Evolutionary conservation across 2,797 vertebrate genomes (phyloP), one percentile per base, ranked within the genome.

Genomic region (Enteromius anoplus): DNA sequence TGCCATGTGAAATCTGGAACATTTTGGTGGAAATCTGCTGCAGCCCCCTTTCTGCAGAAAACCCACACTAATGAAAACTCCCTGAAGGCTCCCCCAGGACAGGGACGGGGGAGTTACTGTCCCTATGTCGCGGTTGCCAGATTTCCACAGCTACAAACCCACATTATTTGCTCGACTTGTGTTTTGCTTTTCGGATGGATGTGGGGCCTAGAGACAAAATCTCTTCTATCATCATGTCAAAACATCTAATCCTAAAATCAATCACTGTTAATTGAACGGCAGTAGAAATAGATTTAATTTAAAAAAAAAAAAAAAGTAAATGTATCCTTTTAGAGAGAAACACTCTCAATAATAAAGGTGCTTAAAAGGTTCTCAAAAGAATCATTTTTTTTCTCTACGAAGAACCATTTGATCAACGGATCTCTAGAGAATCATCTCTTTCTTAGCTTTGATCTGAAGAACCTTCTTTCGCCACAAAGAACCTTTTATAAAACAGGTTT

Each of bases 101-200:
- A 89, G 85, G 84, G 84, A 69, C 72, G 66, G 70, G 68, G 83
- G 90, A 88, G 86, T 80, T 88, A 78, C 84, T 84, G 37, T 69
- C 37, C 29, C 15, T 58, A 29, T 66, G 78, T 34, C 29, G 87
- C 85, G 15, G 79, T 88, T 88, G 87, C 84, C 89, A 60, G 75
- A 88, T 80, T 84, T 91, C 89, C 90, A 91, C 90, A 90, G 92
- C 92, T 92, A 91, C 92, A 73, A 77, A 26, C 78, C 7, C 60
- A 87, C 91, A 87, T 87, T 87, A 89, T 77, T 77, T 86, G 87
- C 82, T 85, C 64, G 37, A 90, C 88, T 89, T 85, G 87, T 78
- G 80, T 85, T 91, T 92, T 92, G 89, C 89, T 91, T 93, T 91
- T 91, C 91, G 37, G 26, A 5, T 14, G 78, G 32, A 26, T 53